Percentiles rank a stretch among this genome's conserved stretches.
Conservation (phyloP, 2,113 vertebrate genomes). For the Falcunculus frontatus region DNA sequence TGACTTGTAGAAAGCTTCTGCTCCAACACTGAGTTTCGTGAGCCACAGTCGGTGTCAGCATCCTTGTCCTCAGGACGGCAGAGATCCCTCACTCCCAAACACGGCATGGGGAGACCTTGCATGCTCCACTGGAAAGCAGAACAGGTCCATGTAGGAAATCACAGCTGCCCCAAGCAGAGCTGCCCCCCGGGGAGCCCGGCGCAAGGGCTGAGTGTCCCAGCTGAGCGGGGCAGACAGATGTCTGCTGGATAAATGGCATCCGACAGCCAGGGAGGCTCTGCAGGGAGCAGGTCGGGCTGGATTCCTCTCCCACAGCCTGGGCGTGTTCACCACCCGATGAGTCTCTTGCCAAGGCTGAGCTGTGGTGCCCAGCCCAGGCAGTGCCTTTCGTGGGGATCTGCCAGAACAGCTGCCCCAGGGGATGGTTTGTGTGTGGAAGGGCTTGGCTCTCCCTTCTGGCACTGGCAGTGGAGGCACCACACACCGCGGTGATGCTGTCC, state of each 20-base stretch:
- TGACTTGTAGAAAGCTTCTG: neutral
- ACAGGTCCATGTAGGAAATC: neutral
- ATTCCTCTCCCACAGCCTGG: constrained; percentile 61
- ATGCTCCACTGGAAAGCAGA: neutral
- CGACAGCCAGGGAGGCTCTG: neutral
- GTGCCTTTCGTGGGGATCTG: neutral
- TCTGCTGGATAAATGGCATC: constrained; percentile 47
- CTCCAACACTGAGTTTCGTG: neutral
- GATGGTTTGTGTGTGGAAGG: neutral
- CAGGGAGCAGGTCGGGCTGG: constrained; percentile 21
- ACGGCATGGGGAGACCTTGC: neutral
- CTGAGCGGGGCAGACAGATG: constrained; percentile 24
- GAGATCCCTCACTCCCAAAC: neutral
- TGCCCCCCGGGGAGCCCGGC: neutral
- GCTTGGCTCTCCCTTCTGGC: neutral
- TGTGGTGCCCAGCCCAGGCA: neutral
- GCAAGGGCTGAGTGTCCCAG: neutral
- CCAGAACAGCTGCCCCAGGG: neutral
- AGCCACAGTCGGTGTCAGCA: accelerated
- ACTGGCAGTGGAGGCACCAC: neutral
- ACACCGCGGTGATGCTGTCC: accelerated
- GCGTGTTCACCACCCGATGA: neutral
- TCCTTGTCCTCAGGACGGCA: neutral
- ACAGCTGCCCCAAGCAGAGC: neutral
- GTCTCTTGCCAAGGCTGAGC: neutral